Base-by-base conservation (phyloP, 2,888 invertebrate species). In the Perizoma flavofasciatum region DNA sequence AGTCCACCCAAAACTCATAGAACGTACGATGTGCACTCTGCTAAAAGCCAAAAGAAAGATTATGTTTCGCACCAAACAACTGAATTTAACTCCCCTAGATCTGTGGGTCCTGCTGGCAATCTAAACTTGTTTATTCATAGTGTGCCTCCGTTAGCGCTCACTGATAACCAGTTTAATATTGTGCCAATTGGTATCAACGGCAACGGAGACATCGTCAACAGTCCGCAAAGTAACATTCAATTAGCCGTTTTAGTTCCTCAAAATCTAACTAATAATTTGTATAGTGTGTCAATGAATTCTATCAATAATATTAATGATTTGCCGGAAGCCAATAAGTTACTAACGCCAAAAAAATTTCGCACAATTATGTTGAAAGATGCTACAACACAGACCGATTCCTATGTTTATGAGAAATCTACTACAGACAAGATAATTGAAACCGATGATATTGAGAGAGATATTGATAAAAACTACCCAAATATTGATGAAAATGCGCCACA, bases 381-480 rank as follows among this genome's bases (percentile, higher is more conserved):
- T 53, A 93, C 93, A 52, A 95, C 95, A n/a, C 95, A 96, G 85
- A 96, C 95, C 0, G 95, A 95, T 65, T 67, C 71, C 53, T 81
- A 67, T 59, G 53, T 80, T 43, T 74, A 77, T 63, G 59, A 34
- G 4, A 84, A 80, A 73, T 69, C 73, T 32, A 80, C 79, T 32
- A 77, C 70, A 5, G 84, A 85, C 60, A 88, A 81, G 78, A 80
- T 76, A 67, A 80, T 77, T 72, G 88, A 87, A 73, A 86, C 86
- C 5, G 85, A 85, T 49, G 86, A 85, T 45, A 67, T 77, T 9
- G 83, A 85, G 68, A 85, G 83, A 73, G 81, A 79, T 76, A 89
- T 90, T 39, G 94, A 94, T 68, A 90, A 90, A 70, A 93, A 94
- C 60, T 86, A 91, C 70, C 82, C 87, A 49, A 92, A 90, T 67